phyloP scores from a whole-genome alignment of 2,797 vertebrate species.

The Caiman crocodilus region DNA sequence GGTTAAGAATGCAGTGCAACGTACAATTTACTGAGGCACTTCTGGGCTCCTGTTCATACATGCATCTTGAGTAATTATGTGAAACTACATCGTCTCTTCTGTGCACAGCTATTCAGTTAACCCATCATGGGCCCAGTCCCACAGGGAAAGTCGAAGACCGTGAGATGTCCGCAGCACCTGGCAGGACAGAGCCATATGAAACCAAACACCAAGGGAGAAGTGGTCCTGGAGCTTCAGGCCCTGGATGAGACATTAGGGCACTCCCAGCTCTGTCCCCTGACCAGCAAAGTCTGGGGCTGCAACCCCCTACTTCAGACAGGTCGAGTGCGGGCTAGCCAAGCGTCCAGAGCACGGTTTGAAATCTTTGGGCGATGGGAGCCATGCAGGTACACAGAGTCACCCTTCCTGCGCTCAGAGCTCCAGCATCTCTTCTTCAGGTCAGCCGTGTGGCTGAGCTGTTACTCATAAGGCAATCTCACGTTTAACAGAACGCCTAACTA shows the following conservation, averaged over 20 bases:
- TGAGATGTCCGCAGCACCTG: neutral
- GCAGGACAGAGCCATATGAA: neutral
- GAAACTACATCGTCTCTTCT: slow-evolving; percentile 12
- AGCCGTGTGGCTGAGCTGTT: neutral
- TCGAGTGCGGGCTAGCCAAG: neutral
- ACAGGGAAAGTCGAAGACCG: rapidly evolving
- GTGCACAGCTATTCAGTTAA: slow-evolving; percentile 5
- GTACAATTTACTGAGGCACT: neutral
- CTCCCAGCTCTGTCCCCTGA: neutral
- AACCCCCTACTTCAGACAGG: too few species aligned
- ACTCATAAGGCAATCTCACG: rapidly evolving
- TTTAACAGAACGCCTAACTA: neutral
- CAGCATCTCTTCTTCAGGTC: neutral
- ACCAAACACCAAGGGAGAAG: rapidly evolving
- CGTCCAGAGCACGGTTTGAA: neutral
- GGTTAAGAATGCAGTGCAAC: neutral
- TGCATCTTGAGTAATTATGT: slow-evolving; percentile 16
- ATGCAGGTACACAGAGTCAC: neutral
- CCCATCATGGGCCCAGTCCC: neutral
- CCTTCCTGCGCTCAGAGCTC: rapidly evolving
- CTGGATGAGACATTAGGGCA: neutral
- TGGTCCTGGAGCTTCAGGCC: rapidly evolving
- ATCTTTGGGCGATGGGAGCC: neutral
- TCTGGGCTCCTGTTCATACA: neutral
- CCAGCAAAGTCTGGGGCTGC: too few species aligned